A percentile compares a stretch with the other conserved stretches of the same genome.
These are phyloP conservation scores for Halocaridina rubra DNA, from an alignment of 2,888 invertebrate species.

Conservation along the genomic window DNA sequence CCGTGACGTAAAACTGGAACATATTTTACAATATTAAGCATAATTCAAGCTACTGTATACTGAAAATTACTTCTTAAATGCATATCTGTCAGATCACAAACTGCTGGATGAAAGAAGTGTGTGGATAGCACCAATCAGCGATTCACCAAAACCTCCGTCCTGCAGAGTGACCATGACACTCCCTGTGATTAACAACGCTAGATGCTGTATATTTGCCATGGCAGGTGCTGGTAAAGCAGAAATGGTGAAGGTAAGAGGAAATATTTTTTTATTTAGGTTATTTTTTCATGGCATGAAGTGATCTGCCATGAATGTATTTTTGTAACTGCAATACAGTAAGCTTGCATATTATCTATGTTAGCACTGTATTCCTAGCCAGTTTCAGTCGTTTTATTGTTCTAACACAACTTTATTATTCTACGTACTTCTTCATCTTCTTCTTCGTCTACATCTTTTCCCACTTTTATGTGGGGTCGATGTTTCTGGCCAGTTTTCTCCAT, in stretches of 20 bases:
- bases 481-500: too few relatives aligned
- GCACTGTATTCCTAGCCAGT: not conserved
- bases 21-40: too few relatives aligned
- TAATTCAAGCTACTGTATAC: too few relatives aligned
- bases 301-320: not conserved
- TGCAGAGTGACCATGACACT: slow-evolving; percentile 90
- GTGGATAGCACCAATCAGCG: slow-evolving; percentile 85
- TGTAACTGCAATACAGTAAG: not conserved
- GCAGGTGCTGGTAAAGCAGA: slow-evolving; percentile 88
- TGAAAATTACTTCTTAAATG: too few relatives aligned
- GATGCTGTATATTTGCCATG: slow-evolving; percentile 84
- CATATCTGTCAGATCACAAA: slow-evolving; percentile 74
- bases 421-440: too few relatives aligned
- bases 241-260: slow-evolving; percentile 81
- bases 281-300: too few relatives aligned
- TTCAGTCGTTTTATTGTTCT: too few relatives aligned
- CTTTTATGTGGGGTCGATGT: too few relatives aligned
- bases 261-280: not conserved
- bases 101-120: slow-evolving; percentile 75
- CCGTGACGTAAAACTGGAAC: too few relatives aligned
- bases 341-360: not conserved
- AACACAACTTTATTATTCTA: too few relatives aligned
- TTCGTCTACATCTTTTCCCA: too few relatives aligned
- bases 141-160: slow-evolving; percentile 97
- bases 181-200: slow-evolving; percentile 88